Evolutionary conservation across 2,888 invertebrate genomes (phyloP), one percentile per base, ranked within the genome.

Genomic region (Chrysotoxum bicinctum): DNA sequence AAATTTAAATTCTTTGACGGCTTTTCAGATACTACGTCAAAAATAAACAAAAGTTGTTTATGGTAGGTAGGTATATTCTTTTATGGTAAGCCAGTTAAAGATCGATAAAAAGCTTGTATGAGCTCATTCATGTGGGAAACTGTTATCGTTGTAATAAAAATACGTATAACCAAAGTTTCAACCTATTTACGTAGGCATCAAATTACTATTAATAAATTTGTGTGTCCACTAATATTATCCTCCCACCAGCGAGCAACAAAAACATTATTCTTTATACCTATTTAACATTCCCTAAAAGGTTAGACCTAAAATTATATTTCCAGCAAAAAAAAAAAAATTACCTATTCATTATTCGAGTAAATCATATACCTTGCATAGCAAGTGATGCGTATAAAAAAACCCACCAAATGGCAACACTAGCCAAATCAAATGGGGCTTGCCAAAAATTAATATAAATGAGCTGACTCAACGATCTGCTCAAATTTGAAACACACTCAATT

Each of bases 401-500:
- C 1, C 7, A 23, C 9, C 12, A 3, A 14, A 45, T 45, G 64
- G 74, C 74, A 74, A 74, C 74, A 64, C 73, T 40, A n/a, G 2
- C 12, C 26, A 54, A 45, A 56, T 32, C 6, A 56, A 43, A 19
- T 30, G 4, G 10, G 4, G 10, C 12, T 56, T 56, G 50, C 50
- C 23, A 26, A 50, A 50, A 50, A 50, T 19, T 19, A 26, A 50
- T 26, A 19, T 26, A 19, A 50, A 50, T 8, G 1, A 16, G 21
- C 21, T 6, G 10, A 56, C 21, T 16, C 16, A 45, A 30, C 74
- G 3, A 40, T 40, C 48, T 19, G 40, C 19, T 73, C 19, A 54
- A 52, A 40, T 66, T 30, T 54, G 23, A 64, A 54, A 56, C 12
- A 23, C 66, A 68, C 56, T 75, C 66, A 75, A 75, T 50, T 58